phyloP scores from a whole-genome alignment of 2,113 vertebrate species.

The Pseudopipra pipra region DNA sequence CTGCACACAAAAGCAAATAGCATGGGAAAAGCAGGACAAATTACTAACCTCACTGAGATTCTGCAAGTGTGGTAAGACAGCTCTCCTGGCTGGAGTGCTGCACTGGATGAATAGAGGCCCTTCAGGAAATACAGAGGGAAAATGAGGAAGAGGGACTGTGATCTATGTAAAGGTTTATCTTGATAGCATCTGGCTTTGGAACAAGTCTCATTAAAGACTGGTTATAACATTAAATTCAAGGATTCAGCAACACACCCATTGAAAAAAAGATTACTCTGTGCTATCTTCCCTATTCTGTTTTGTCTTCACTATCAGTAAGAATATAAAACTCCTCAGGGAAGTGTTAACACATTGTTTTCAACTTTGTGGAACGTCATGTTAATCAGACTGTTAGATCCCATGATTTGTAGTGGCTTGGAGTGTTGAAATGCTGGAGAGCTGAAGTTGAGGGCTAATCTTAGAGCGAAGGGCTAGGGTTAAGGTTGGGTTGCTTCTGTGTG shows the following conservation, averaged over 20 bases:
- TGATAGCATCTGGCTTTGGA: background rate
- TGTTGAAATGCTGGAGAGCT: background rate
- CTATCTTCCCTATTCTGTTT: background rate
- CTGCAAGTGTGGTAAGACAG: background rate
- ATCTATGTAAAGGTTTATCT: background rate
- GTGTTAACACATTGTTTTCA: background rate
- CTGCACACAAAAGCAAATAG: background rate
- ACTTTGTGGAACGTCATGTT: background rate
- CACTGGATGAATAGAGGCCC: background rate
- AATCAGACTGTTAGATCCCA: background rate
- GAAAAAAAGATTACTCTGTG: background rate
- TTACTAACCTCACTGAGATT: background rate
- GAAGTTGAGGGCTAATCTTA: background rate
- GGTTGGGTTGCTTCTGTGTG: background rate
- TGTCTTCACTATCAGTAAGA: background rate
- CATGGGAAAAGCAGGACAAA: background rate
- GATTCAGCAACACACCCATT: background rate
- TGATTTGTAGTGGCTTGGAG: background rate
- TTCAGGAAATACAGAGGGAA: background rate
- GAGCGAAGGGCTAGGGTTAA: background rate
- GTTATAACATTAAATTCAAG: background rate
- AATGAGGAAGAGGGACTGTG: background rate
- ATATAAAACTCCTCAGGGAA: background rate
- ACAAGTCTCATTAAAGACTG: background rate
- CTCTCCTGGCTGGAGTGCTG: background rate